Evolutionary conservation across 2,888 invertebrate genomes (phyloP), one percentile per base, ranked within the genome.

Genomic region (Apodemia zela): DNA sequence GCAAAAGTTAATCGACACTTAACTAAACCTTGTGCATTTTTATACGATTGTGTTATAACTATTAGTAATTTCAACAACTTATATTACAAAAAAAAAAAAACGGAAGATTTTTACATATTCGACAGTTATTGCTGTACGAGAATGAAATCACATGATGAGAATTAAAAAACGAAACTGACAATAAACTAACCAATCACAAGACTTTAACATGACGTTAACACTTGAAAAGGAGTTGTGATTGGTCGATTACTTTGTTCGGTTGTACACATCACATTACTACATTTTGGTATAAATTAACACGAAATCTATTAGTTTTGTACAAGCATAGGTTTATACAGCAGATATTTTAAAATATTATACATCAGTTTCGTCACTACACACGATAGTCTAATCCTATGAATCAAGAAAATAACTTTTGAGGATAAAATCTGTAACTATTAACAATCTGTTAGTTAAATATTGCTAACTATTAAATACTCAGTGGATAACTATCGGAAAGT

Each of bases 251-350:
- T 18, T 49, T 11, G 3, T 49, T 21, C 17, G 10, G 7, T n/a
- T 21, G 17, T 21, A 49, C 49, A 18, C 18, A 49, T 3, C 49
- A 17, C 18, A 18, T 11, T 21, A 21, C 51, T 51, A 18, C 11
- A 17, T 51, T 18, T 51, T 21, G 17, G 51, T 38, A 11, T 11
- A 51, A 51, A 51, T 51, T 21, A 51, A 47, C 33, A 33, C 57
- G 51, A 51, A 51, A 17, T 58, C 62, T 62, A 62, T 45, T 45
- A 58, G 51, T 51, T 47, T 45, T 58, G 58, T 62, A 29, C 17
- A 62, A 62, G 62, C 62, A 45, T 58, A 62, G 62, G 62, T 62
- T 62, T 62, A 13, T 62, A 62, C 62, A 62, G 62, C 62, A 45
- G 38, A 58, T 62, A 57, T 58, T 59, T 62, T 42, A 33, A 42